Evolutionary conservation across 2,113 vertebrate genomes (phyloP).

Genomic region (Phyllostomus hastatus): DNA sequence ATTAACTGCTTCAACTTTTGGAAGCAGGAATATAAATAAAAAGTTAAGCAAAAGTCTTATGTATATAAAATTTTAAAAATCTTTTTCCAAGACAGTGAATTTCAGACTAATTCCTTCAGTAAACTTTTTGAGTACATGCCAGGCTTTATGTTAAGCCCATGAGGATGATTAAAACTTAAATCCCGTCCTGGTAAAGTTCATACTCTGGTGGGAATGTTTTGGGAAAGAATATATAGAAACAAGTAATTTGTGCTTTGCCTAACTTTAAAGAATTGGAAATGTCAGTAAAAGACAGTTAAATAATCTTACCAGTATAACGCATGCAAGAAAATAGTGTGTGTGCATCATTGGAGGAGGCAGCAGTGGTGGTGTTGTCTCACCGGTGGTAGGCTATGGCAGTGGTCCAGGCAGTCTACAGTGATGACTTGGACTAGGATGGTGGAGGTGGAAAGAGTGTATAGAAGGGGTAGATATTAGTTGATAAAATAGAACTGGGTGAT

Average conservation of each 20-base stretch:
- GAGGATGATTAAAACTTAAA: neutral
- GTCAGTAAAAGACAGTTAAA: neutral
- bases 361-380: too few relatives aligned
- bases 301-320: neutral
- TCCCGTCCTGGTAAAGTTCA: neutral
- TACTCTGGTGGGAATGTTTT: neutral
- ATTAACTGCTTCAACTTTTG: slow-evolving; percentile 18
- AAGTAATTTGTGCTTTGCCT: neutral
- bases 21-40: neutral
- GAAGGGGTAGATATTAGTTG: neutral
- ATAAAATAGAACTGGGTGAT: neutral
- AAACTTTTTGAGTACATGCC: neutral
- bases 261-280: slow-evolving; percentile 25
- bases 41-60: slow-evolving; percentile 9
- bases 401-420: neutral
- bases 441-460: neutral
- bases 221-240: neutral
- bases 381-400: neutral
- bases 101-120: neutral
- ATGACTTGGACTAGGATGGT: neutral
- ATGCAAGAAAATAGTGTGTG: neutral
- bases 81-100: neutral
- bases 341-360: neutral
- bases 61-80: neutral
- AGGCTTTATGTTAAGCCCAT: neutral